Evolutionary conservation across 1,140 invertebrate species (phyloP).

Genomic region (Panagrolaimus sp.): DNA sequence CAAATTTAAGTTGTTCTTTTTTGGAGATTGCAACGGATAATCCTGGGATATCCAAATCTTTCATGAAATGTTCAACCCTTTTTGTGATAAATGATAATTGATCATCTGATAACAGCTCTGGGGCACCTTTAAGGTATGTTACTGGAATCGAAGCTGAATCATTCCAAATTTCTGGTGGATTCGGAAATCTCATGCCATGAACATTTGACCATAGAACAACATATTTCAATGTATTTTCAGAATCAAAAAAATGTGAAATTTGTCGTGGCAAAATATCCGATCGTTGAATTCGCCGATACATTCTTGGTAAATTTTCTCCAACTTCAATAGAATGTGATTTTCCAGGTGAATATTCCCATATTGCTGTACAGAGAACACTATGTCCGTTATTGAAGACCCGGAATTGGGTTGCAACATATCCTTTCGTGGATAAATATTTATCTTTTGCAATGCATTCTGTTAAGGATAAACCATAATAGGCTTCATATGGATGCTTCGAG

Average conservation of each 20-base stretch:
- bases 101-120: constrained; percentile 40
- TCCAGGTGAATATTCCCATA: constrained; percentile 55
- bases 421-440: constrained; percentile 39
- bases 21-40: constrained; percentile 56
- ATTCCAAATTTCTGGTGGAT: constrained; percentile 55
- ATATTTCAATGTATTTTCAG: constrained; percentile 33
- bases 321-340: constrained; percentile 49
- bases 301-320: constrained; percentile 43
- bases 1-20: constrained; percentile 57
- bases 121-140: constrained; percentile 45
- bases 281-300: constrained; percentile 32
- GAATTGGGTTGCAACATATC: constrained; percentile 54
- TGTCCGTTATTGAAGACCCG: constrained; percentile 52
- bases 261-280: constrained; percentile 44
- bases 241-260: constrained; percentile 54
- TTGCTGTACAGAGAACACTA: constrained; percentile 54
- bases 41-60: constrained; percentile 56
- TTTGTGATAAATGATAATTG: constrained; percentile 54
- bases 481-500: constrained; percentile 49
- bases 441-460: constrained; percentile 53
- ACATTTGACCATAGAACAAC: constrained; percentile 58
- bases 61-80: constrained; percentile 57
- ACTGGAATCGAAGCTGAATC: constrained; percentile 46
- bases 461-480: constrained; percentile 54
- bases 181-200: constrained; percentile 47